Percentiles rank a stretch among this genome's conserved stretches.
Evolutionary conservation across 1,140 invertebrate species (phyloP).

Genomic region (Ceratosolen solmsi): DNA sequence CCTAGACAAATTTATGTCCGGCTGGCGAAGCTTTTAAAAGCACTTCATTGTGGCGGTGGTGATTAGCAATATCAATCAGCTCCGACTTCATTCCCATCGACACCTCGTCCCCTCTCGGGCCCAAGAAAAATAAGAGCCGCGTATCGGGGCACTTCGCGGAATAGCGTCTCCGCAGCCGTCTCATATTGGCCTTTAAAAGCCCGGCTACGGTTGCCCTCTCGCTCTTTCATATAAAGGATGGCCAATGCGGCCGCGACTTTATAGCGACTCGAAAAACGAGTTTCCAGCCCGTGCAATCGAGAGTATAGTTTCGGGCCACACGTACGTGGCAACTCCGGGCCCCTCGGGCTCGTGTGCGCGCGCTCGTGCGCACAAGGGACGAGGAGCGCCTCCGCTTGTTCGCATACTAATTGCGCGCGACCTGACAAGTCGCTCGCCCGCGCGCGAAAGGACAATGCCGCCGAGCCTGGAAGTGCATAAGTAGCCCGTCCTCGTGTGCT

Average conservation of each 20-base stretch:
- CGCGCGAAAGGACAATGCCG: conserved; percentile 17
- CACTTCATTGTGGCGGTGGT: not conserved
- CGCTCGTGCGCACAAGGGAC: not conserved
- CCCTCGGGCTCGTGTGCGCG: not conserved
- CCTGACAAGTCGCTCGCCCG: conserved; percentile 25
- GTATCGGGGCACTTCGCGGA: conserved; percentile 27
- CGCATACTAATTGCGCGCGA: conserved; percentile 50
- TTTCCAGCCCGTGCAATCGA: conserved; percentile 20
- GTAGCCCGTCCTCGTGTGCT: not conserved
- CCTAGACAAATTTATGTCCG: not conserved
- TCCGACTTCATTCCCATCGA: not conserved
- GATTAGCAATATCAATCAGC: conserved; percentile 3
- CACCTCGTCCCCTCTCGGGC: not conserved
- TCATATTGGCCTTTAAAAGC: conserved; percentile 6
- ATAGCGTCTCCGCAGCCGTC: not conserved
- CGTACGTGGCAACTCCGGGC: not conserved
- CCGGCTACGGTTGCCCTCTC: not conserved
- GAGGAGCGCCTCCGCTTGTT: conserved; percentile 39
- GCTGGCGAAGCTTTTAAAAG: conserved; percentile 36
- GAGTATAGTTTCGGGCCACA: not conserved
- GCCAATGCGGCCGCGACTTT: not conserved
- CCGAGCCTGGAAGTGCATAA: not conserved
- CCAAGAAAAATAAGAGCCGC: not conserved
- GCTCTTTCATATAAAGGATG: conserved; percentile 21
- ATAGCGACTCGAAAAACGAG: conserved; percentile 40